Base-by-base conservation (phyloP, 2,113 vertebrate species). In the Garra rufa region DNA sequence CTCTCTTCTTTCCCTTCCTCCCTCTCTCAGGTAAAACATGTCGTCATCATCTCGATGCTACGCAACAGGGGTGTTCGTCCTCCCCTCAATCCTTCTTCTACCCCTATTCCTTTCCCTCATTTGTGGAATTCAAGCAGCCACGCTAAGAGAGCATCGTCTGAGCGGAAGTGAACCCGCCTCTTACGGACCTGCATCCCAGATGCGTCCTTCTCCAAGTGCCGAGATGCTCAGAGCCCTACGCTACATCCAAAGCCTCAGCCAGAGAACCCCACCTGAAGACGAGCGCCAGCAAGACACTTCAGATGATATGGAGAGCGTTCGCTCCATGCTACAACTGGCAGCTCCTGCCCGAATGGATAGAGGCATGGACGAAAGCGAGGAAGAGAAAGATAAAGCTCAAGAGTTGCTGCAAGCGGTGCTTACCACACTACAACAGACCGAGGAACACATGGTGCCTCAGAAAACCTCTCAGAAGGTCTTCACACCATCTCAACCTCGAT, bases 221-320 rank as follows among this genome's bases (percentile, higher is more conserved):
- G 97, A 99, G 75, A 98, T 99, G 96, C 95, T 98, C 89, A 96
- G 96, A 92, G 97, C 98, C 50, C 89, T 99, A 91, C 95, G 97
- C 87, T 98, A 97, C 93, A 97, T 99, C 71, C 95, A 99, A 90
- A 96, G 93, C 71, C 97, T 99, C 83, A 95, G 91, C 73, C 96
- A 97, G 86, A 96, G 94, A 89, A 93, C 94, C 48, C 93, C 88
- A 81, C 92, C 92, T 57, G 94, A 96, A 1, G 96, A 94, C 34
- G 94, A 95, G 34, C 69, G 6, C 3, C 24, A 21, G 57, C 48
- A 80, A 57, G 83, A 76, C 52, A 55, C 52, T 55, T 43, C 19
- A 43, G 90, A 90, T 3, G 92, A 92, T 3, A 81, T 76, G 1
- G 89, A 92, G 82, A 88, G 87, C 46, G 81, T 93, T 26, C 90